Conservation (phyloP, 2,888 invertebrate species). For the Parelbella ahira region DNA sequence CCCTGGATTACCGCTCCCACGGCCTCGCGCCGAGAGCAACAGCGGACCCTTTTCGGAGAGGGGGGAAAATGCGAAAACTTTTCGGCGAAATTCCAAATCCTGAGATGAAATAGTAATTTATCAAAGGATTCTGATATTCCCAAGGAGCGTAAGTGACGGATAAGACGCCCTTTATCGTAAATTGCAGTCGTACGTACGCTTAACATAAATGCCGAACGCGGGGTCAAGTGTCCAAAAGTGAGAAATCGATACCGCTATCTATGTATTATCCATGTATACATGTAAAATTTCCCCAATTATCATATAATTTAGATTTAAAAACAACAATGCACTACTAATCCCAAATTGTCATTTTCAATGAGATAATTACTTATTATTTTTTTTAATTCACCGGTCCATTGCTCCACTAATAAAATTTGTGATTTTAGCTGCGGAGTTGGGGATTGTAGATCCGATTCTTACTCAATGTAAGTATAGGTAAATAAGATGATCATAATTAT, state of each 20-base stretch:
- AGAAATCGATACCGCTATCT: conserved; percentile 20
- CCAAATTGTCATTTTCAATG: no score
- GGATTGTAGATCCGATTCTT: no score
- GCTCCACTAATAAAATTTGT: no score
- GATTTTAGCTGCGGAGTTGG: no score
- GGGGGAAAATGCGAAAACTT: conserved; percentile 60
- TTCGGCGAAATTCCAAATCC: conserved; percentile 63
- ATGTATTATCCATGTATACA: no score
- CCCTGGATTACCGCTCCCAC: conserved; percentile 63
- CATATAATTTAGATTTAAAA: no score
- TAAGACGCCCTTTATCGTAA: conserved; percentile 60
- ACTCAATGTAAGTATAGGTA: no score
- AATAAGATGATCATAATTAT: no score
- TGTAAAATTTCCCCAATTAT: no score
- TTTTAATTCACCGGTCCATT: no score
- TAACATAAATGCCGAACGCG: conserved; percentile 40
- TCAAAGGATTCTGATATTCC: conserved; percentile 73
- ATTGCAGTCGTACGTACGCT: conserved; percentile 51
- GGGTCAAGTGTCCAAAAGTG: conserved; percentile 9
- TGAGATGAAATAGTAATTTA: conserved; percentile 78
- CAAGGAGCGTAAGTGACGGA: conserved; percentile 63
- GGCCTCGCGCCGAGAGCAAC: conserved; percentile 29
- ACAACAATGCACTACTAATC: no score
- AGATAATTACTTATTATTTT: no score
- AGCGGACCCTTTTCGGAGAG: conserved; percentile 37